Evolutionary conservation across 2,113 vertebrate genomes (phyloP).

Genomic region (Pseudorasbora parva): DNA sequence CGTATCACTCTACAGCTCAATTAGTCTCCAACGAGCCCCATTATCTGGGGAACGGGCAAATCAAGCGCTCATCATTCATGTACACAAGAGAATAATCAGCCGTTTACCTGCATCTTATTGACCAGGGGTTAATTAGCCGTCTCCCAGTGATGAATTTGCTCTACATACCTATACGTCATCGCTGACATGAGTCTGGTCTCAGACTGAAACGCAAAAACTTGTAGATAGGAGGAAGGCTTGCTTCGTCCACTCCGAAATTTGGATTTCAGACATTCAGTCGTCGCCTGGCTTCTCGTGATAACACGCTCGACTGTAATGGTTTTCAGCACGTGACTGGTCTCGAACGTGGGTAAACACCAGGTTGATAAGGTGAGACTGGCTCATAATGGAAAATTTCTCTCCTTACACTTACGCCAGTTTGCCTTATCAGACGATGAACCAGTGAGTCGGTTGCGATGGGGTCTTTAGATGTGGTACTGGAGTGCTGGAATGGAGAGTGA

Average conservation of each 20-base stretch:
- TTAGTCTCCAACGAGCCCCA: conserved; percentile 15
- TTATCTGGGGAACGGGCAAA: conserved; percentile 17
- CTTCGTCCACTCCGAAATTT: conserved; percentile 8
- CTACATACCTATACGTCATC: neutral
- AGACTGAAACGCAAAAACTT: conserved; percentile 6
- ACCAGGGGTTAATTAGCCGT: conserved; percentile 27
- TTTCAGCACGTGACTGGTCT: conserved; percentile 64
- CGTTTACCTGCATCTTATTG: conserved; percentile 40
- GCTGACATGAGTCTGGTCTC: neutral
- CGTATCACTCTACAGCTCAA: conserved; percentile 6
- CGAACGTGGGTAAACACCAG: conserved; percentile 65
- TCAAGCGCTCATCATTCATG: conserved; percentile 27
- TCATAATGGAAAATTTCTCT: conserved; percentile 67
- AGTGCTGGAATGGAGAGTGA: conserved; percentile 16
- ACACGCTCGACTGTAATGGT: conserved; percentile 66
- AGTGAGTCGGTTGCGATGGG: conserved; percentile 57
- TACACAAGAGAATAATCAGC: conserved; percentile 35
- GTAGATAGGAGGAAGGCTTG: neutral
- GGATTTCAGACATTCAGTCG: conserved; percentile 1
- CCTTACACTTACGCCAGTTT: conserved; percentile 62
- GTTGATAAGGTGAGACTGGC: conserved; percentile 67
- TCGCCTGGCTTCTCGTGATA: conserved; percentile 70
- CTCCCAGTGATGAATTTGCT: conserved; percentile 13
- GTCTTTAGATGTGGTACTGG: conserved; percentile 47
- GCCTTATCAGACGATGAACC: conserved; percentile 63